Evolutionary conservation across 2,888 invertebrate species (phyloP), one percentile per base, ranked within the genome.

Genomic region (Apocheima hispidaria): DNA sequence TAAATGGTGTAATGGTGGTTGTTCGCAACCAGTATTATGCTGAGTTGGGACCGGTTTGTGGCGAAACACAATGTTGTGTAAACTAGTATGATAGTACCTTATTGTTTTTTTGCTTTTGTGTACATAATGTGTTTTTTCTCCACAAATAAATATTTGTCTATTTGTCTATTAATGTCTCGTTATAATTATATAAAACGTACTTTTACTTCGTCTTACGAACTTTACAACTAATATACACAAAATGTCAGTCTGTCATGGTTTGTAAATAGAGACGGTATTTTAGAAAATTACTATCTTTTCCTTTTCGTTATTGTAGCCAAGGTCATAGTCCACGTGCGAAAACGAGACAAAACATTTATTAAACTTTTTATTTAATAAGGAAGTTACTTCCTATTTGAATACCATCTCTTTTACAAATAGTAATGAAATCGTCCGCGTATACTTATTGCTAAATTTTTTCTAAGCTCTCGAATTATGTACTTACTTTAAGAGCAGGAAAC

Each of bases 131-230:
- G n/a, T n/a, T n/a, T n/a, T n/a, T n/a, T n/a, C n/a, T n/a, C n/a
- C n/a, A n/a, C n/a, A n/a, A n/a, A n/a, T n/a, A n/a, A n/a, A n/a
- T n/a, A n/a, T n/a, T n/a, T n/a, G n/a, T n/a, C n/a, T n/a, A n/a
- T n/a, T n/a, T n/a, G n/a, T n/a, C n/a, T n/a, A n/a, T n/a, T n/a
- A n/a, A n/a, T n/a, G n/a, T n/a, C n/a, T n/a, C n/a, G n/a, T n/a
- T n/a, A n/a, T n/a, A n/a, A n/a, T n/a, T 28, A 1, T 4, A 16
- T 0, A 33, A 36, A 16, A 16, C 21, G 21, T 21, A 4, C 12
- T 21, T 10, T 41, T 9, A 10, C 40, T 60, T 60, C 59, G 59
- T 60, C 48, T 60, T 16, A 60, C 59, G 53, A 60, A 60, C 48
- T 46, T 51, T 16, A 46, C 26, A 51, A 44, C 18, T 48, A 49